Evolutionary conservation across 2,797 vertebrate genomes (phyloP), one percentile per base, ranked within the genome.

Genomic region (Macrochelys suwanniensis): DNA sequence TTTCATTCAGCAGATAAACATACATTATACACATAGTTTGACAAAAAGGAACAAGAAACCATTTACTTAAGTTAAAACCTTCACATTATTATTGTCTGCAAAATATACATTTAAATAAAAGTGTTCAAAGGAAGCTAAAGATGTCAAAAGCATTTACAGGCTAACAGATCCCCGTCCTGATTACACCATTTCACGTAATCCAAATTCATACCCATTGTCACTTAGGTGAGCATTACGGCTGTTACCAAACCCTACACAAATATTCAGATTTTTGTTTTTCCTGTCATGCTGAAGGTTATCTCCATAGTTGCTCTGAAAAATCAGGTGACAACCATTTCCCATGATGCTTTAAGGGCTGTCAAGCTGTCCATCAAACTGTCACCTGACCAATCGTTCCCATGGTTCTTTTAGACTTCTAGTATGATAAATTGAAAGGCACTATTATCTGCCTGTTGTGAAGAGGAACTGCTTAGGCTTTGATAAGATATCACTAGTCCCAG

Each of bases 401-500:
- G 99, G 98, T 99, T 99, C 98, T 98, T 96, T 97, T 97, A 98
- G 98, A 98, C 98, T 98, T 97, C 95, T 97, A 96, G 96, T 98
- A 98, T 98, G 98, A 98, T 98, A 98, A 98, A 98, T 98, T 99
- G 99, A 99, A 99, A 99, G 98, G 98, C 98, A 96, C 98, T 98
- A 99, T 99, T 99, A 99, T 99, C 98, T 98, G 98, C 96, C 96
- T 97, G 97, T 97, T 98, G 98, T 98, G 98, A 98, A 98, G 98
- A 98, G 98, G 98, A 99, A 98, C 99, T 99, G 99, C 99, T 99
- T 98, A 97, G 98, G 99, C 99, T 99, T 99, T 99, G 99, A 99
- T 99, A 99, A 99, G 99, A 99, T 99, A 99, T 99, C 99, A 99
- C 99, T 98, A 98, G 98, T 99, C 99, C 99, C 99, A 99, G 99